Base-by-base conservation (phyloP, 1,140 invertebrate species). In the Ruditapes philippinarum region DNA sequence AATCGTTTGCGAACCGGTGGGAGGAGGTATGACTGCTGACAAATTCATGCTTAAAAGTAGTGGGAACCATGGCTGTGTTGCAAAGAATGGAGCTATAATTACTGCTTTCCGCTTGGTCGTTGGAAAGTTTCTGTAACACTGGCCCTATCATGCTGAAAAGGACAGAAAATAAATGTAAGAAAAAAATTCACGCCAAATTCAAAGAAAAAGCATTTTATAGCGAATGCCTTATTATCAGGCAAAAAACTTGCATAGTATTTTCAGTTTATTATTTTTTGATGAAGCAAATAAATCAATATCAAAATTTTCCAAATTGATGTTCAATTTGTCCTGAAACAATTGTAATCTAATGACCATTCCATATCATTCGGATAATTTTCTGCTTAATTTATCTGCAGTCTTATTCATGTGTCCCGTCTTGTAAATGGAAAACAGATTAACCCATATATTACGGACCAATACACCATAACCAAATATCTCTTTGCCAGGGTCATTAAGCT, bases 281-380 rank as follows among this genome's bases (percentile, higher is more conserved):
- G 88, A 91, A 3, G 88, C 88, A 91, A 91, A 90, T 25, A 91
- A 0, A 54, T 91, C 90, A 73, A 82, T 82, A 11, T 73, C 28
- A n/a, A 25, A 70, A 60, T 7, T 33, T 17, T 4, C 25, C 36
- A 11, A 1, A 90, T 9, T 31, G 19, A 4, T 60, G 12, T 19
- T 51, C 33, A 0, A 90, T n/a, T 22, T 54, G 12, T 45, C 17
- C 22, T 1, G 81, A 91, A 91, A 86, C 22, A 36, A 25, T 14
- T 73, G 7, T 17, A 9, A 28, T 73, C 36, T 25, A 91, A 45
- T 40, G 28, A 80, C 87, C 90, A 91, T 73, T 91, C 90, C 5
- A 74, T 33, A 33, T 79, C 25, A 25, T n/a, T 84, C 36, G 60
- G 68, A 49, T 9, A 91, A 83, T 28, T 57, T 45, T 40, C 89